phyloP scores from a whole-genome alignment of 2,113 vertebrate genomes.

The Dicrurus megarhynchus region DNA sequence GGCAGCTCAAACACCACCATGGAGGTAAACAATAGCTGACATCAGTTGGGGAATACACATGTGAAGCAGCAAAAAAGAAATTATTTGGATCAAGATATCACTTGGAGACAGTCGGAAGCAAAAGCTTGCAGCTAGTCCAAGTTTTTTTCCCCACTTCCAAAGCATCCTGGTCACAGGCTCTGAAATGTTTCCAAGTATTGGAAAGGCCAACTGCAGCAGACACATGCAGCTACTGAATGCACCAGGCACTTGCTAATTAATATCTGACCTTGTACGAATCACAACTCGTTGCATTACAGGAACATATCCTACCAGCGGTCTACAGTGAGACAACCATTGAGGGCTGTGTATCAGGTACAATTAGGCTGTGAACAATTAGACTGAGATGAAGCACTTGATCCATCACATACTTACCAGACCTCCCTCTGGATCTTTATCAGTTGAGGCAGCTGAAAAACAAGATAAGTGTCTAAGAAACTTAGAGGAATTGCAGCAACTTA shows the following conservation, averaged over 20 bases:
- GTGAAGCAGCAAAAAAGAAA: not conserved
- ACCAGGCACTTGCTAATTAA: not conserved
- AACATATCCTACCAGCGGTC: not conserved
- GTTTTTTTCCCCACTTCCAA: not conserved
- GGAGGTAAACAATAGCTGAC: not conserved
- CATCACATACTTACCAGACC: conserved; percentile 19
- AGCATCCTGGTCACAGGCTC: not conserved
- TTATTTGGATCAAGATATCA: not conserved
- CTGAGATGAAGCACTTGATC: not conserved
- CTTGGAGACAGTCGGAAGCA: not conserved
- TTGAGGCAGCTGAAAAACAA: conserved; percentile 18
- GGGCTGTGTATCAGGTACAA: not conserved
- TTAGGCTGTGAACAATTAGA: not conserved
- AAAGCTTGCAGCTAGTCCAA: not conserved
- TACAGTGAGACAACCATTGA: not conserved
- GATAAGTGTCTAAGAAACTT: not conserved
- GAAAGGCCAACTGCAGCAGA: not conserved
- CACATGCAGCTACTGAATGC: not conserved
- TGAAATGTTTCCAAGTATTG: not conserved
- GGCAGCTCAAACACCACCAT: not conserved
- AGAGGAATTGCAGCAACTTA: not conserved
- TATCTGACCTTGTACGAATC: not conserved
- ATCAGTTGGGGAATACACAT: fast-evolving
- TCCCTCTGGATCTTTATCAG: not conserved
- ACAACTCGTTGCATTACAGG: not conserved